phyloP scores from a whole-genome alignment of 2,113 vertebrate genomes.

The Rhynchopsitta pachyrhyncha region DNA sequence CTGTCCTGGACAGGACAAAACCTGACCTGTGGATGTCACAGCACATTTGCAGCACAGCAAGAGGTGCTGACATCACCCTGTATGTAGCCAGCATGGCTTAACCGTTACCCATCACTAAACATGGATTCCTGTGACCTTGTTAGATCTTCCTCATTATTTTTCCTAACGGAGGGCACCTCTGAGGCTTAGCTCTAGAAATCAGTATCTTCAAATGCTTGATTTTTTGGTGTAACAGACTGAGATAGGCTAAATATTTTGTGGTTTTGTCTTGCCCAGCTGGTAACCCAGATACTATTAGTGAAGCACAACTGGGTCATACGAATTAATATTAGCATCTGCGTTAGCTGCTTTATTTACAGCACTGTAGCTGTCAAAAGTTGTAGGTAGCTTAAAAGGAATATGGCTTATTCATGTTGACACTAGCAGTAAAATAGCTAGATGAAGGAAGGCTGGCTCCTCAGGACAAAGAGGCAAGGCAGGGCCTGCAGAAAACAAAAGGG shows the following conservation, averaged over 20 bases:
- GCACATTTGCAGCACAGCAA: background rate
- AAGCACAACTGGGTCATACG: conserved; percentile 45
- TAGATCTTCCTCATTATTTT: background rate
- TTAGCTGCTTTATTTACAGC: conserved; percentile 66
- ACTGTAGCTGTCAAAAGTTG: conserved; percentile 43
- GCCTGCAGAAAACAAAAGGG: background rate
- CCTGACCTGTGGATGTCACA: background rate
- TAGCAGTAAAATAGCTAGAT: background rate
- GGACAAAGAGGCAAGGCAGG: background rate
- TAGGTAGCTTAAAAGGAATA: conserved; percentile 14
- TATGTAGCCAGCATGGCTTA: background rate
- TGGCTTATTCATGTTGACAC: conserved; percentile 41
- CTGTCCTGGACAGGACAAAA: background rate
- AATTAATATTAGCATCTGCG: conserved; percentile 56
- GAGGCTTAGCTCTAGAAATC: background rate
- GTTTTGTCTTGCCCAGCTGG: conserved; percentile 23
- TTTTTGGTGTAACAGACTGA: background rate
- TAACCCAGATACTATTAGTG: conserved; percentile 56
- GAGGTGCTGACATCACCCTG: background rate
- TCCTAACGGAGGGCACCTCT: background rate
- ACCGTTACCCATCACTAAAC: background rate
- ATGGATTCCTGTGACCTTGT: background rate
- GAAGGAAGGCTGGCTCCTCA: background rate
- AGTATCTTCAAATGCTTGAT: background rate
- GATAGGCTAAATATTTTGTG: conserved; percentile 32